Conservation (phyloP, 2,113 vertebrate genomes). For the Edolisoma coerulescens region DNA sequence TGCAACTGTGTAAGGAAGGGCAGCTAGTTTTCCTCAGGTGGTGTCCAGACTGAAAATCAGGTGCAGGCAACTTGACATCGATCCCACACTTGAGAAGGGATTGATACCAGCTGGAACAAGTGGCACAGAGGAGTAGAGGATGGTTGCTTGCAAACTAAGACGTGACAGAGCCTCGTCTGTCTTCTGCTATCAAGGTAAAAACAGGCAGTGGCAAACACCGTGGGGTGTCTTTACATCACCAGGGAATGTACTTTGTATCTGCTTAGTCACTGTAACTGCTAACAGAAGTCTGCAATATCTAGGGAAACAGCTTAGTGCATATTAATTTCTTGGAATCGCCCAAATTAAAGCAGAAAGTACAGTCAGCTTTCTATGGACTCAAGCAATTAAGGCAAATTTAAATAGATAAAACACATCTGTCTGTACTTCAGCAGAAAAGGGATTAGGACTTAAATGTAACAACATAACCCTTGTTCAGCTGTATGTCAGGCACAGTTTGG, state of each 20-base stretch:
- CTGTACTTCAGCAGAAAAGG: not conserved
- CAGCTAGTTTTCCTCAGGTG: accelerated
- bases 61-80: not conserved
- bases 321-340: not conserved
- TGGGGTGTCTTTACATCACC: not conserved
- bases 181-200: not conserved
- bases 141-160: not conserved
- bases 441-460: not conserved
- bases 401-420: not conserved
- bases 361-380: not conserved
- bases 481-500: not conserved
- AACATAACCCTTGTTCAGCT: not conserved
- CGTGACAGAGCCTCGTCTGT: accelerated
- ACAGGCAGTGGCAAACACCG: not conserved
- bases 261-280: not conserved
- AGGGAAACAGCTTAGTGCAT: not conserved
- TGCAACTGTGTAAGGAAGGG: not conserved
- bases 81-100: not conserved
- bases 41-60: not conserved
- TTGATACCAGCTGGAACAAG: not conserved
- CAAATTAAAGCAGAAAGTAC: not conserved
- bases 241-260: not conserved
- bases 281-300: not conserved
- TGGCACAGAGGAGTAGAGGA: not conserved
- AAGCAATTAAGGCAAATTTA: not conserved